These are phyloP conservation scores for Atrichornis clamosus DNA, from an alignment of 2,113 vertebrate species.

Conservation along the genomic window DNA sequence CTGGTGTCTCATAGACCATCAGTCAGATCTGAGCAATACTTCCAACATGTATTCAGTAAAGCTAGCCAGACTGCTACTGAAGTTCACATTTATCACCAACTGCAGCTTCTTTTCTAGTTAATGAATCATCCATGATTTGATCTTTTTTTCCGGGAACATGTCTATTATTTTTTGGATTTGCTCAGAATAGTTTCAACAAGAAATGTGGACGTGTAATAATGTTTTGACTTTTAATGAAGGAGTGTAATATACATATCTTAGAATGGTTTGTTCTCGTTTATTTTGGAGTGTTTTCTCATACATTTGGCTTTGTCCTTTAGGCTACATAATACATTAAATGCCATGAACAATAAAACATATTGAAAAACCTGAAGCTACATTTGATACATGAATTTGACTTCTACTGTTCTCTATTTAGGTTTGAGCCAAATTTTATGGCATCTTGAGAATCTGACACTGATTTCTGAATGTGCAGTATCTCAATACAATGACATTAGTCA, in stretches of 20 bases:
- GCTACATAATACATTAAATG: neutral
- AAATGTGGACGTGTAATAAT: neutral
- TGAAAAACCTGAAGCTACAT: neutral
- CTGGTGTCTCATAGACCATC: neutral
- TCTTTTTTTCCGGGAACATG: neutral
- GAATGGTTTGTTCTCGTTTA: neutral
- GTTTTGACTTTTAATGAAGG: neutral
- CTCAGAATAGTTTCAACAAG: neutral
- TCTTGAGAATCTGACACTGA: neutral
- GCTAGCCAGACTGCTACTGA: neutral
- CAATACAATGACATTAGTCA: neutral
- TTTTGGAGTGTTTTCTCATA: neutral
- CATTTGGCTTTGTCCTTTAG: neutral
- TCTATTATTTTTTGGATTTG: neutral
- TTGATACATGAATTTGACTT: neutral
- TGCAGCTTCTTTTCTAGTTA: neutral
- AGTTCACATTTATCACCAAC: neutral
- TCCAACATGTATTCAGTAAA: neutral
- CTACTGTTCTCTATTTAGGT: neutral
- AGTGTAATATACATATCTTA: neutral
- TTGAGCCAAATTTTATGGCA: neutral
- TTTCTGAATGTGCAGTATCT: neutral
- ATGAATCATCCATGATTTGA: neutral
- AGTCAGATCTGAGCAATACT: neutral
- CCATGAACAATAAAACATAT: neutral